Base-by-base conservation (phyloP, 1,140 invertebrate species). In the Tachypleus tridentatus region DNA sequence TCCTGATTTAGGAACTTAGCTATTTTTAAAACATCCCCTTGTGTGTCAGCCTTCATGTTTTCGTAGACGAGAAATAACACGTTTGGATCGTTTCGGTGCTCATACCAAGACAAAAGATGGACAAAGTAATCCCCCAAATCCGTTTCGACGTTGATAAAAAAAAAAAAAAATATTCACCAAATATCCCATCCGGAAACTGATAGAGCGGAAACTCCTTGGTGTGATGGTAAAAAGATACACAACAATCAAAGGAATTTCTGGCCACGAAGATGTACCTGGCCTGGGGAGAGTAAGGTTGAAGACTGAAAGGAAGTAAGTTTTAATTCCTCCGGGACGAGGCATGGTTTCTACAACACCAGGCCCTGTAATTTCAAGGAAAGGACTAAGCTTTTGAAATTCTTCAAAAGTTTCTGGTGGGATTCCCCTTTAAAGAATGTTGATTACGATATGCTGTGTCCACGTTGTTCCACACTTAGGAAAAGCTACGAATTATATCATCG, bases 101-200 rank as follows among this genome's bases (percentile, higher is more conserved):
- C 29, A 29, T 29, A 29, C 29, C 29, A 29, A 29, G 0, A 29
- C 29, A 29, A 29, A 29, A 29, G 29, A 29, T 29, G 58, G 52
- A 67, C 68, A 51, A 66, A 66, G 29, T 64, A 69, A 58, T 77
- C 77, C 11, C 76, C 77, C 61, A 75, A 77, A 51, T 70, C 76
- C 3, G 77, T 66, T 58, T 74, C 52, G 11, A 75, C 77, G 10
- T 60, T 58, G 5, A 73, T 61, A 61, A 78, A 77, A 3, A n/a
- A n/a, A n/a, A n/a, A n/a, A n/a, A n/a, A 56, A 77, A 73, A 58
- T 77, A 77, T 7, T 68, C 70, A 48, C 75, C 70, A 58, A 77
- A 78, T 5, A 73, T 68, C 7, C 73, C 76, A 47, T 75, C 67
- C 74, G 88, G 87, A 53, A 91, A 82, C 11, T 60, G 10, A 47